These are phyloP conservation scores for Astur gentilis DNA, from an alignment of 2,113 vertebrate genomes.

Conservation along the genomic window DNA sequence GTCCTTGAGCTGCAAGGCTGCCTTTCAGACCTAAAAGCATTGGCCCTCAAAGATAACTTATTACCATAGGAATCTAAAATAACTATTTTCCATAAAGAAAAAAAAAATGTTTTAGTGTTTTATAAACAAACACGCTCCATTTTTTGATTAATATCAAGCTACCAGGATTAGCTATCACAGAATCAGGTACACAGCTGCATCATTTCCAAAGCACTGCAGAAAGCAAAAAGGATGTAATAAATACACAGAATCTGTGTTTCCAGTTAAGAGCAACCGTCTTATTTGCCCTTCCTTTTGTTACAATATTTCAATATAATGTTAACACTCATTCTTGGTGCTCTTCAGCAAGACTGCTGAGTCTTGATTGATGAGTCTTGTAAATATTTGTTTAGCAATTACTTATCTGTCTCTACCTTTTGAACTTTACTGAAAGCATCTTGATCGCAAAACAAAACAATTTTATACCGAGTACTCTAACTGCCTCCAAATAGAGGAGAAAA, in stretches of 20 bases:
- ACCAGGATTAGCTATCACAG: not conserved
- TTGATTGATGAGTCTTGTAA: not conserved
- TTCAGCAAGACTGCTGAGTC: not conserved
- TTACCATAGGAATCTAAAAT: not conserved
- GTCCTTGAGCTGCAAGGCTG: not conserved
- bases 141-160: not conserved
- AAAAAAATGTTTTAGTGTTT: not conserved
- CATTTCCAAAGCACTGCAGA: not conserved
- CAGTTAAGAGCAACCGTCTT: not conserved
- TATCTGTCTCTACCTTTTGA: not conserved
- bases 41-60: not conserved
- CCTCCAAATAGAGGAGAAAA: not conserved
- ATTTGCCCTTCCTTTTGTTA: not conserved
- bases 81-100: not conserved
- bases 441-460: not conserved
- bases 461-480: not conserved
- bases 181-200: not conserved
- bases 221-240: not conserved
- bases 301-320: not conserved
- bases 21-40: not conserved
- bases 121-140: accelerated
- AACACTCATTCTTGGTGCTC: not conserved
- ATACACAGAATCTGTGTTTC: not conserved
- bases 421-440: not conserved
- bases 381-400: not conserved